Evolutionary conservation across 2,888 invertebrate species (phyloP).

Genomic region (Orthonychiurus folsomi): DNA sequence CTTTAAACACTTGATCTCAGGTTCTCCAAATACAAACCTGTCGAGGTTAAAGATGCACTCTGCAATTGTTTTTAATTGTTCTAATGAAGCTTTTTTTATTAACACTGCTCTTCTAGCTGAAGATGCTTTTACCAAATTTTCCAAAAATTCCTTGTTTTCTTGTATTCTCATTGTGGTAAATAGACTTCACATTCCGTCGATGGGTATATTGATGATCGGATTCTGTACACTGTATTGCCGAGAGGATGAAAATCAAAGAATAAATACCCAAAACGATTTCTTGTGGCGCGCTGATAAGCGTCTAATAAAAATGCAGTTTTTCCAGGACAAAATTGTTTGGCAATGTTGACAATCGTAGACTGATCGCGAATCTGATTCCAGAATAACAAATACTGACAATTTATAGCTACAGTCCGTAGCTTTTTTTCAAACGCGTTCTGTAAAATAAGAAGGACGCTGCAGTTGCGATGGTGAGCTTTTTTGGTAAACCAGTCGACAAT

Average conservation of each 20-base stretch:
- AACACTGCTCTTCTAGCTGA: background rate
- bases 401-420: background rate
- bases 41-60: background rate
- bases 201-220: background rate
- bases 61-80: background rate
- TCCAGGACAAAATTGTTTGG: slow-evolving; percentile 9
- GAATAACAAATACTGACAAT: slow-evolving; percentile 1
- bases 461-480: slow-evolving; percentile 1
- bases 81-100: background rate
- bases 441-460: slow-evolving; percentile 3
- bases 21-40: background rate
- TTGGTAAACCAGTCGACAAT: slow-evolving; percentile 9
- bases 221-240: background rate
- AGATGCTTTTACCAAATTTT: background rate
- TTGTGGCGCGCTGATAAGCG: too few relatives aligned
- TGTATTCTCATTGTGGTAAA: background rate
- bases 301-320: background rate
- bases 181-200: background rate
- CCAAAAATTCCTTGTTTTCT: background rate
- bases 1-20: background rate
- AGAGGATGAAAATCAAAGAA: slow-evolving; percentile 5
- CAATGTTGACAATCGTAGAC: background rate
- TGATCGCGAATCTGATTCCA: slow-evolving; percentile 11
- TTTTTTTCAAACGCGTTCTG: slow-evolving; percentile 10
- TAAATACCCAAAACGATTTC: slow-evolving; percentile 7